These are phyloP conservation scores for Cephus rjabovi DNA, from an alignment of 2,888 invertebrate species.

Conservation along the genomic window DNA sequence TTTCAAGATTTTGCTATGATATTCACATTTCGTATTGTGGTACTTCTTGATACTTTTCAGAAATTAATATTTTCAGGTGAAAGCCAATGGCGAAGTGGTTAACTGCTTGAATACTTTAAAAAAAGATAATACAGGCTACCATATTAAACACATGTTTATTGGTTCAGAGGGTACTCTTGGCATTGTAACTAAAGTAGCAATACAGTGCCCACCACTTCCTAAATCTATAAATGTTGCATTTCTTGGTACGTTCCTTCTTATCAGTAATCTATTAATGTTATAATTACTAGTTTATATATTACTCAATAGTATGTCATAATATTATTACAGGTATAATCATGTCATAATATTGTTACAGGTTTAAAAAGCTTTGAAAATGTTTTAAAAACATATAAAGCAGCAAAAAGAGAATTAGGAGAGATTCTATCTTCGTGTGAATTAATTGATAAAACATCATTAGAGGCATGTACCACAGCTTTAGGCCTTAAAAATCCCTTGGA, in stretches of 20 bases:
- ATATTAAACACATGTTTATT: slow-evolving; percentile 95
- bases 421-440: slow-evolving; percentile 96
- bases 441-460: slow-evolving; percentile 83
- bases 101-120: slow-evolving; percentile 88
- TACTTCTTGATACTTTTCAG: not conserved
- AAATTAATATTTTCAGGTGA: slow-evolving; percentile 70
- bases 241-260: slow-evolving; percentile 74
- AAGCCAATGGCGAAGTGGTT: slow-evolving; percentile 86
- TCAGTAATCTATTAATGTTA: not conserved
- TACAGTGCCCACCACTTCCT: slow-evolving; percentile 90
- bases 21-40: not conserved
- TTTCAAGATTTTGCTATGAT: not conserved
- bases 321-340: slow-evolving; percentile 68
- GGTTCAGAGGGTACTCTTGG: slow-evolving; percentile 98
- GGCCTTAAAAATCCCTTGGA: slow-evolving; percentile 69
- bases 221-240: slow-evolving; percentile 87
- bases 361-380: slow-evolving; percentile 83
- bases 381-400: slow-evolving; percentile 78
- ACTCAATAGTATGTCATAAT: not conserved
- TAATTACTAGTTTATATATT: not conserved
- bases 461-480: slow-evolving; percentile 74
- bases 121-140: slow-evolving; percentile 98
- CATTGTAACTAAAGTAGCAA: slow-evolving; percentile 89
- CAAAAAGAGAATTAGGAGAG: slow-evolving; percentile 84
- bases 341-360: slow-evolving; percentile 68